phyloP scores from a whole-genome alignment of 2,888 invertebrate species.

The Andrena camellia region DNA sequence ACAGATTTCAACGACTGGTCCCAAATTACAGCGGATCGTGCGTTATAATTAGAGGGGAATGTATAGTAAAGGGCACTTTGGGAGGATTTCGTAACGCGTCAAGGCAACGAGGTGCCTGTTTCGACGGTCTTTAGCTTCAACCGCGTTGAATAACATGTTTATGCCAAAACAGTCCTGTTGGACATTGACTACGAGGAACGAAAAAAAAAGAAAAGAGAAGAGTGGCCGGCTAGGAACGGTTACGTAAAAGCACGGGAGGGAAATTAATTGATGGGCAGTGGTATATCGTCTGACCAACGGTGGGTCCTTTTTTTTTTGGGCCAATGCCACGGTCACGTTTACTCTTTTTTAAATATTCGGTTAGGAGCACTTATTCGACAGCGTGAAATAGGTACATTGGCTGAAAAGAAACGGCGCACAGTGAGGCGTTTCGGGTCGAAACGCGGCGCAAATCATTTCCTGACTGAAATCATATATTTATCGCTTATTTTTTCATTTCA shows the following conservation, averaged over 20 bases:
- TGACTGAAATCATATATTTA: no score
- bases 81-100: slow-evolving; percentile 17
- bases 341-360: neutral
- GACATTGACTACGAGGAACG: neutral
- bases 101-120: neutral
- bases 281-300: neutral
- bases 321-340: neutral
- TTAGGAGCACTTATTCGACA: neutral
- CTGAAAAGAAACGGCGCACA: no score
- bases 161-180: neutral
- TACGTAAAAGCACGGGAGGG: neutral
- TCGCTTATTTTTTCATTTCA: no score
- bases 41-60: neutral
- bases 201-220: neutral
- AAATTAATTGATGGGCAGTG: neutral
- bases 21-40: neutral
- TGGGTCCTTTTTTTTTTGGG: neutral
- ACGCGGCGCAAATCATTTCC: no score
- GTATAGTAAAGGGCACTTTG: neutral
- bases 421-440: no score
- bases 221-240: neutral
- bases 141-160: neutral
- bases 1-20: neutral
- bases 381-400: no score
- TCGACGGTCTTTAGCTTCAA: neutral